Evolutionary conservation across 2,113 vertebrate genomes (phyloP).

Genomic region (Chloebia gouldiae): DNA sequence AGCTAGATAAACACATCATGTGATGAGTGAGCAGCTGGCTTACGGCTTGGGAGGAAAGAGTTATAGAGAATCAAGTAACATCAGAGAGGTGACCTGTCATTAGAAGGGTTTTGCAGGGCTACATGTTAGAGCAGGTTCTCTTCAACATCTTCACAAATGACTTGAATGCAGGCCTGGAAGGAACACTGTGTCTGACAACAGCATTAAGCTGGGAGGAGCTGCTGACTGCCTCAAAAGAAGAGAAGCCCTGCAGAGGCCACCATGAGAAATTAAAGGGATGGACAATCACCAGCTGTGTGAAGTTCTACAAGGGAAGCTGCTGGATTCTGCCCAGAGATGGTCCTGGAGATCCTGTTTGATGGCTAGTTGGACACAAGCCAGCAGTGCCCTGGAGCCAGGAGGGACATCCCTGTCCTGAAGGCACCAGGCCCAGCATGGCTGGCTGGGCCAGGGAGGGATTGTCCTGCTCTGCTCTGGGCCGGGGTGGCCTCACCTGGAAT

Average conservation of each 20-base stretch:
- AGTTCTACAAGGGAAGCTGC: not conserved
- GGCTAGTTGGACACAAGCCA: not conserved
- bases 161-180: not conserved
- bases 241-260: not conserved
- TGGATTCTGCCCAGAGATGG: not conserved
- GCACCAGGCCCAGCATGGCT: not conserved
- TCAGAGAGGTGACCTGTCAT: not conserved
- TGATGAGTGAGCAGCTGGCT: not conserved
- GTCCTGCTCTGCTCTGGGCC: not conserved
- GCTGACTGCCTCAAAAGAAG: too few species aligned
- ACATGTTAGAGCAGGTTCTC: not conserved
- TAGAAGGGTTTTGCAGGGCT: not conserved
- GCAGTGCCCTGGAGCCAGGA: not conserved
- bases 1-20: not conserved
- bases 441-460: rapidly evolving
- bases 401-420: not conserved
- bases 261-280: not conserved
- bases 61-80: too few species aligned
- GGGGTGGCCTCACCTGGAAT: not conserved
- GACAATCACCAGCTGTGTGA: not conserved
- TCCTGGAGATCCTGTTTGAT: rapidly evolving
- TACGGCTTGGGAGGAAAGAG: too few species aligned
- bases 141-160: not conserved
- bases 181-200: not conserved
- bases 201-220: not conserved